Conservation (phyloP, 2,113 vertebrate species). For the Lycaon pictus region DNA sequence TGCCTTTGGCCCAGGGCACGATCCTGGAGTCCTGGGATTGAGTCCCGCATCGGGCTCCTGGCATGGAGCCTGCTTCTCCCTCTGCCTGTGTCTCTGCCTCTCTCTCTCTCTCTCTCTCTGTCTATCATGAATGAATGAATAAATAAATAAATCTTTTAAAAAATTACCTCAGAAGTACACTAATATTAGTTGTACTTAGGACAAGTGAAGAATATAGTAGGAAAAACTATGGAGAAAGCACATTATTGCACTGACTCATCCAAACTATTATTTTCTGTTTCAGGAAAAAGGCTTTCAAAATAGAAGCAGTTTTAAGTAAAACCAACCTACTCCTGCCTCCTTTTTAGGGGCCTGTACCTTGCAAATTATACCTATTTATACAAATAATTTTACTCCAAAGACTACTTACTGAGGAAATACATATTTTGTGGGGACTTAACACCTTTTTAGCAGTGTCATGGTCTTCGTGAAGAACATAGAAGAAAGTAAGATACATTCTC, state of each 20-base stretch:
- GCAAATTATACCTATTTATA: not conserved
- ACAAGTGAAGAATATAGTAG: not conserved
- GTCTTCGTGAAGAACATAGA: conserved; percentile 2
- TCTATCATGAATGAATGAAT: too few species aligned
- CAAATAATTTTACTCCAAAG: conserved; percentile 22
- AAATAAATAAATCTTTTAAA: too few species aligned
- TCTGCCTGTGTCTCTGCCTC: too few species aligned
- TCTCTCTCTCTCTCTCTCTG: too few species aligned
- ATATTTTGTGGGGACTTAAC: not conserved
- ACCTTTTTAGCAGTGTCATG: not conserved
- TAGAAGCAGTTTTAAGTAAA: conserved; percentile 6
- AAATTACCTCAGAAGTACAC: not conserved
- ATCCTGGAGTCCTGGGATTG: too few species aligned
- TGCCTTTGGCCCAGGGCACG: too few species aligned
- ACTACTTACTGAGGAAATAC: not conserved
- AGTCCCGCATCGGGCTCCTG: too few species aligned
- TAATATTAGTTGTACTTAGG: not conserved
- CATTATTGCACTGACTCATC: not conserved
- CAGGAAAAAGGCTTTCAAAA: conserved; percentile 58
- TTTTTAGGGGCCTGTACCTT: not conserved
- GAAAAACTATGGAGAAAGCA: conserved; percentile 34
- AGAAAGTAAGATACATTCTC: conserved; percentile 20
- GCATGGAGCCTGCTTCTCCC: too few species aligned
- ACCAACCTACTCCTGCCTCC: not conserved
- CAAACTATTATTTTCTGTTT: conserved; percentile 42